A percentile compares a stretch with the other conserved stretches of the same genome.
Evolutionary conservation across 2,113 vertebrate species (phyloP).

Genomic region (Merops nubicus): DNA sequence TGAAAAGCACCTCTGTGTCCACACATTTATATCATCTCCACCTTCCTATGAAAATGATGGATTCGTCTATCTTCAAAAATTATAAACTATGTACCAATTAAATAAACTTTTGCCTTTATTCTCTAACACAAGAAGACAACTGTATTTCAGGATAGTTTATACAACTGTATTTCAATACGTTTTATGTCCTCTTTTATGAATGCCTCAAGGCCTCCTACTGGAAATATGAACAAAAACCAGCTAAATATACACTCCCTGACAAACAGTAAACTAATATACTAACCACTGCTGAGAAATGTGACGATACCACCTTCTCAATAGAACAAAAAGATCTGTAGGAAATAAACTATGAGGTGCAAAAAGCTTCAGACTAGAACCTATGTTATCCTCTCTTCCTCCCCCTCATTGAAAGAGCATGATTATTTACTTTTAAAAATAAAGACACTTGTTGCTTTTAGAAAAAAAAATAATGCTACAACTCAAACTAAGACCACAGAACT

Average conservation of each 20-base stretch:
- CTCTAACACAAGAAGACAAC: not conserved
- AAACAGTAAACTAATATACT: not conserved
- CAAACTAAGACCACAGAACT: not conserved
- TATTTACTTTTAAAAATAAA: not conserved
- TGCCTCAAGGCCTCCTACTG: not conserved
- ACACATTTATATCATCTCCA: not conserved
- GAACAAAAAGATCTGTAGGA: not conserved
- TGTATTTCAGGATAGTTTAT: too few species aligned
- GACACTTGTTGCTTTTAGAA: not conserved
- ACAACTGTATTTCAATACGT: not conserved
- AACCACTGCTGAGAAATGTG: not conserved
- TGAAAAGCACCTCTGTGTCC: not conserved
- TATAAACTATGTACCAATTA: not conserved
- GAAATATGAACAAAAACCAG: not conserved
- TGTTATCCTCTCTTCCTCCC: not conserved
- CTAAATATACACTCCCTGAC: not conserved
- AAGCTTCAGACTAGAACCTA: not conserved
- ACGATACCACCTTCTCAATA: not conserved
- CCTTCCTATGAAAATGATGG: not conserved
- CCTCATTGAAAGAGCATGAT: not conserved
- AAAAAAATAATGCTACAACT: not conserved
- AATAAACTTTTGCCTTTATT: not conserved
- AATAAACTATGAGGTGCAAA: not conserved
- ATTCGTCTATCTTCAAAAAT: not conserved
- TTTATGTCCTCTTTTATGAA: not conserved